These are phyloP conservation scores for Sarcophilus harrisii DNA, from an alignment of 2,797 vertebrate genomes.

Conservation along the genomic window DNA sequence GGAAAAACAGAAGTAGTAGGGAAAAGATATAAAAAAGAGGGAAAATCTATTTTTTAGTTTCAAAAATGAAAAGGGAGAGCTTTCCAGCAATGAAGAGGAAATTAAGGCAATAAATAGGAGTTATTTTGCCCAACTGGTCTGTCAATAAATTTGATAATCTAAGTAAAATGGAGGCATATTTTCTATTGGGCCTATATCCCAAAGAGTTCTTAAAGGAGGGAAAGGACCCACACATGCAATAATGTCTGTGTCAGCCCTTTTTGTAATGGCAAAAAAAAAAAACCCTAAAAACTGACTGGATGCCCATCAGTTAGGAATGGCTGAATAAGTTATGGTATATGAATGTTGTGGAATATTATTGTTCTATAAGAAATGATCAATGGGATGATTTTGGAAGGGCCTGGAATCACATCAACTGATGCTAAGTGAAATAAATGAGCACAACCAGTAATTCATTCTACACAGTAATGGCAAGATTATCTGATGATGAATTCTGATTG, in stretches of 20 bases:
- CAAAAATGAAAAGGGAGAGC: too few species aligned
- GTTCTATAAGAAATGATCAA: not conserved
- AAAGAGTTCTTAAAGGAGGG: not conserved
- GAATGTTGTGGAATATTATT: not conserved
- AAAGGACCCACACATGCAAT: not conserved
- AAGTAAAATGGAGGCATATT: too few species aligned
- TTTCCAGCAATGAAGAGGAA: too few species aligned
- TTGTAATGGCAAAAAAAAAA: not conserved
- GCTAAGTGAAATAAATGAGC: not conserved
- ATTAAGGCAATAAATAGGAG: too few species aligned
- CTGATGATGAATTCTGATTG: not conserved
- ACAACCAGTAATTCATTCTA: not conserved
- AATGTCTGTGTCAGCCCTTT: not conserved
- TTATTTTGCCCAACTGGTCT: too few species aligned
- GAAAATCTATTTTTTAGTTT: too few species aligned
- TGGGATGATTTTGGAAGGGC: not conserved
- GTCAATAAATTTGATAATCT: too few species aligned
- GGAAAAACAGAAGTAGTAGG: too few species aligned
- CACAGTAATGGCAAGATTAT: not conserved
- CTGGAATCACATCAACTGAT: not conserved
- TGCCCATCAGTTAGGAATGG: not conserved
- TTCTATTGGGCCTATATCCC: not conserved
- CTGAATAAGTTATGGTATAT: not conserved
- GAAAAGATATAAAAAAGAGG: too few species aligned
- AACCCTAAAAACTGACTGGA: not conserved